These are phyloP conservation scores for Macrophya annulata DNA, from an alignment of 2,888 invertebrate species.

Conservation along the genomic window DNA sequence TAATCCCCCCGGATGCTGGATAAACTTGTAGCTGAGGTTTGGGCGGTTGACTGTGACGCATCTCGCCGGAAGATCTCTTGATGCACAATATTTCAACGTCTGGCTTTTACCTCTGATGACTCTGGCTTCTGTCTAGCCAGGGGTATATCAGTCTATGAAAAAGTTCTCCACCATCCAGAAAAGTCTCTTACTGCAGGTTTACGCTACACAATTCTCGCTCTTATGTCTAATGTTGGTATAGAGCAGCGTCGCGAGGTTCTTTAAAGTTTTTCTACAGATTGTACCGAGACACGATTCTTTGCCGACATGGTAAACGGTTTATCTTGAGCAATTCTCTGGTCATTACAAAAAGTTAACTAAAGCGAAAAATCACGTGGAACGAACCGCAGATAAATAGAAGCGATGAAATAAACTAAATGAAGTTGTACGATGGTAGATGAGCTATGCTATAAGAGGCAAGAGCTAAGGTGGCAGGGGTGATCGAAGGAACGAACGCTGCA, in stretches of 20 bases:
- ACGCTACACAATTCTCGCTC: not conserved
- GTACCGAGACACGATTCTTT: slow-evolving; percentile 41
- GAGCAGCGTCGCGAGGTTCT: not conserved
- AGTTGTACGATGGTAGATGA: slow-evolving; percentile 54
- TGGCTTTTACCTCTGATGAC: slow-evolving; percentile 37
- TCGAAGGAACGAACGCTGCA: slow-evolving; percentile 40
- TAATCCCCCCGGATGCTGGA: slow-evolving; percentile 23
- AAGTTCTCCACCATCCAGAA: slow-evolving; percentile 27
- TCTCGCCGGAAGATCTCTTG: not conserved
- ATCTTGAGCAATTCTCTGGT: slow-evolving; percentile 42
- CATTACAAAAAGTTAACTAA: slow-evolving; percentile 38
- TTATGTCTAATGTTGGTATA: not conserved
- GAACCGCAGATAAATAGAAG: slow-evolving; percentile 51
- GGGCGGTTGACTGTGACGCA: slow-evolving; percentile 19
- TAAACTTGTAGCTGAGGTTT: not conserved
- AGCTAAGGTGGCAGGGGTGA: slow-evolving; percentile 35
- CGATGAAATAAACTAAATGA: slow-evolving; percentile 57
- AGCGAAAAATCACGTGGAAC: slow-evolving; percentile 54
- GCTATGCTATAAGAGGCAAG: slow-evolving; percentile 38
- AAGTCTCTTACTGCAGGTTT: slow-evolving; percentile 16
- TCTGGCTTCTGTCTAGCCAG: slow-evolving; percentile 22
- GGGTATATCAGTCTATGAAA: not conserved
- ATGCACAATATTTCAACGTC: slow-evolving; percentile 43
- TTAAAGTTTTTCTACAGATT: slow-evolving; percentile 26
- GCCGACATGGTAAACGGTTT: slow-evolving; percentile 45